These are phyloP conservation scores for Pachypanchax playfairii DNA, from an alignment of 2,113 vertebrate species.

Conservation along the genomic window DNA sequence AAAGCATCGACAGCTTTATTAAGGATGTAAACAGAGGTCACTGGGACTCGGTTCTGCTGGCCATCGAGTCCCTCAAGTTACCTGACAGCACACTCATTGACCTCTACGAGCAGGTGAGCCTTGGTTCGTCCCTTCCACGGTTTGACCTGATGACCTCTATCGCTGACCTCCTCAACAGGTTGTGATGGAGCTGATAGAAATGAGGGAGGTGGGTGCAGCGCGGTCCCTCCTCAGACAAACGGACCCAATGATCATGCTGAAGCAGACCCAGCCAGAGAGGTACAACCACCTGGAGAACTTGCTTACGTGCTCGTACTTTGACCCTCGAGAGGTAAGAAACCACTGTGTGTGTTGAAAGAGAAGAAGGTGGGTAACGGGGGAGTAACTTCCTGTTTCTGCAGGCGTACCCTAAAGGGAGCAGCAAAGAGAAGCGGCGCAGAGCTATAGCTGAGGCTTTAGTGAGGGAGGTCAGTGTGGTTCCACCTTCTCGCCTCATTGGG, in stretches of 20 bases:
- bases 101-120: conserved; percentile 93
- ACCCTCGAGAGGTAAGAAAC: conserved; percentile 90
- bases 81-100: conserved; percentile 97
- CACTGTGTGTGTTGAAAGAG: not conserved
- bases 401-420: conserved; percentile 96
- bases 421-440: conserved; percentile 93
- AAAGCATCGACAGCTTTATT: conserved; percentile 97
- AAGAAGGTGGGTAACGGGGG: rapidly evolving
- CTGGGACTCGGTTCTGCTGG: conserved; percentile 96
- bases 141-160: not conserved
- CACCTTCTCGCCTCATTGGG: conserved; percentile 97
- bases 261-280: conserved; percentile 93
- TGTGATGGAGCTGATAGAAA: conserved; percentile 95
- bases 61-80: conserved; percentile 95
- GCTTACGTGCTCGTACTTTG: conserved; percentile 92
- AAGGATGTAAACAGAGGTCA: conserved; percentile 96
- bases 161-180: conserved; percentile 77
- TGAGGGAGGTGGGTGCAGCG: conserved; percentile 93
- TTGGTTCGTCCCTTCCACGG: not conserved
- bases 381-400: conserved; percentile 37
- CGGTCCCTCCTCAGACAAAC: conserved; percentile 94
- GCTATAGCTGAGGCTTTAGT: conserved; percentile 94
- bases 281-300: conserved; percentile 93
- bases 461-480: conserved; percentile 96
- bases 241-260: conserved; percentile 98